Evolutionary conservation across 1,140 invertebrate species (phyloP).

Genomic region (Archegozetes longisetosus): DNA sequence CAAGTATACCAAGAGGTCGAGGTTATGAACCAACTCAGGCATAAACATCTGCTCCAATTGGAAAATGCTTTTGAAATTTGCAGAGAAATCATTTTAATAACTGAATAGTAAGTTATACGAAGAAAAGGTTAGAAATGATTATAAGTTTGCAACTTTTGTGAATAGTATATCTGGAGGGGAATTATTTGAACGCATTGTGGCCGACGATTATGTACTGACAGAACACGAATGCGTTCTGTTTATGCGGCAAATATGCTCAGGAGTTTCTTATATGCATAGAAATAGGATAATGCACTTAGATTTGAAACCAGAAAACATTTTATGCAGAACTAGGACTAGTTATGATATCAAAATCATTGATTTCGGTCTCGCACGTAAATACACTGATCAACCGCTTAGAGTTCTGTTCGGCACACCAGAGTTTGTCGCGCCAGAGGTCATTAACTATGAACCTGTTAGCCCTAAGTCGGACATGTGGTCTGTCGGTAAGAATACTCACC

Average conservation of each 20-base stretch:
- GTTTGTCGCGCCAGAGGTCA: constrained; percentile 82
- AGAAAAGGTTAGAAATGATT: neutral
- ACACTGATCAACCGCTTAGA: constrained; percentile 48
- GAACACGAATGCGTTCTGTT: constrained; percentile 82
- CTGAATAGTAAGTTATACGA: constrained; percentile 70
- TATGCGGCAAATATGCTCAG: constrained; percentile 74
- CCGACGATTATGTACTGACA: constrained; percentile 76
- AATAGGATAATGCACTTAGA: constrained; percentile 72
- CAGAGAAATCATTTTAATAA: constrained; percentile 73
- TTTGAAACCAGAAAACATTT: constrained; percentile 84
- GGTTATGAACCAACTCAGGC: constrained; percentile 74
- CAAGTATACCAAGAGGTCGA: constrained; percentile 76
- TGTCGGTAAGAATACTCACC: constrained; percentile 35
- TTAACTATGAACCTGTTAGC: constrained; percentile 73
- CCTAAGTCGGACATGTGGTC: constrained; percentile 84
- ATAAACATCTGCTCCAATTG: constrained; percentile 75
- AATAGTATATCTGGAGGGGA: constrained; percentile 84
- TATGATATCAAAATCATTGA: constrained; percentile 76
- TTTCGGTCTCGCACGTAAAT: constrained; percentile 67
- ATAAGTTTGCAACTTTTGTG: constrained; percentile 21
- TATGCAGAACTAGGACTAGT: constrained; percentile 62
- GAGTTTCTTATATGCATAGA: constrained; percentile 74
- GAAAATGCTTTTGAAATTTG: constrained; percentile 69
- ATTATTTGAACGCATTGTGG: constrained; percentile 74
- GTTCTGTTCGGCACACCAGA: constrained; percentile 83